Base-by-base conservation (phyloP, 2,113 vertebrate species). In the Osmerus mordax region DNA sequence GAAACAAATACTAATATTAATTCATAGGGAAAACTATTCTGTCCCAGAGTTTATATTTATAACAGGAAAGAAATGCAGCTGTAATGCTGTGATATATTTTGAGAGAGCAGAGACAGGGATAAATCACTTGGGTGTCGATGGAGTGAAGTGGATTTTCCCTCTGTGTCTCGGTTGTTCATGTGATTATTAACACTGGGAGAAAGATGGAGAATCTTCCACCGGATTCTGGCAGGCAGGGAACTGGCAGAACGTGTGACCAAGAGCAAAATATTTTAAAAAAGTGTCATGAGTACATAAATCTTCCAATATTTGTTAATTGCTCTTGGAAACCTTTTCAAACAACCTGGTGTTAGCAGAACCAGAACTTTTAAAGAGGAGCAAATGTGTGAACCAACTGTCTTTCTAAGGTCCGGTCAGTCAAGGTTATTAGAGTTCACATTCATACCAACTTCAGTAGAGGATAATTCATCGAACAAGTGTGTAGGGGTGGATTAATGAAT, bases 151-250 rank as follows among this genome's bases (percentile, higher is more conserved):
- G 53, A 58, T 25, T 74, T 80, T 81, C 80, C 67, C 73, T 80
- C 69, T 60, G 79, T 83, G 84, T 84, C 77, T 70, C 76, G 71
- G 74, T 73, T 78, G 79, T 77, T 80, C 79, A 86, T 66, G 67
- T 63, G 36, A 23, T 79, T 81, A 72, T 88, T 87, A 87, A 90
- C 80, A 88, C 70, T 18, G n/a, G 69, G 77, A 61, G 67, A 59
- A 58, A 77, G 84, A 85, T 87, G 84, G 83, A 85, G 65, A 76
- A 78, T 29, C 55, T 75, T 84, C 80, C 78, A 79, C 81, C 76
- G 74, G 72, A 70, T 76, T 87, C 84, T 67, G 79, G 79, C 76
- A 75, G 79, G 79, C 76, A 75, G 71, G 74, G 64, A 19, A 69
- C 70, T 84, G 87, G 81, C 80, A 78, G 74, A 74, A 53, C 69